Base-by-base conservation (phyloP, 2,888 invertebrate genomes). In the Emesis russula region DNA sequence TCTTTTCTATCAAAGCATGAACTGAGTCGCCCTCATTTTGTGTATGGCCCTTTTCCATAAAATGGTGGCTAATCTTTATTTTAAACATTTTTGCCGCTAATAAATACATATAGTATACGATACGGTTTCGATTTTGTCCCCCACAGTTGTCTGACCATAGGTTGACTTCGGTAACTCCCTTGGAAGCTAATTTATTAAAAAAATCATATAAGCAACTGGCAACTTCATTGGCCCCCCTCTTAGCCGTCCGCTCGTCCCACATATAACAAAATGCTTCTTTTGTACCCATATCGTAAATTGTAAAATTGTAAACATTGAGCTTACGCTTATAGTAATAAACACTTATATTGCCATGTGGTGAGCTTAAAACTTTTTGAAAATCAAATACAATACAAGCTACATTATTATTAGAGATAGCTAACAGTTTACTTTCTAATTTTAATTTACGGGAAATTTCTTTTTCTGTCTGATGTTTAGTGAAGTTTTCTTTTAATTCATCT, bases 331-430 rank as follows among this genome's bases (percentile, higher is more conserved):
- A 85, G 68, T 85, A 85, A 74, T 77, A 81, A 18, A 77, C 38
- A 74, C 85, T 81, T 66, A 73, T 78, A 53, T 85, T 77, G 63
- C 81, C 85, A 73, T 81, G 63, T 63, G 81, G 75, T 58, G 44
- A 70, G 48, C 44, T 85, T 44, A 81, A 81, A 66, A 82, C 82
- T 80, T 86, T 77, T 86, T 75, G 83, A 68, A 81, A 81, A 87
- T 83, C 81, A 18, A 76, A 87, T 44, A 86, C 83, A 76, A 76
- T 63, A 71, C 77, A 77, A 53, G 80, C 73, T 70, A 66, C 53
- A 44, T 48, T 77, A 25, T 81, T 63, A 38, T 36, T n/a, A 36
- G 11, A 25, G n/a, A 3, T 9, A 58, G 81, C 76, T 77, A 81
- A 79, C 25, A 76, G 25, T 81, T 81, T 71, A 81, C 15, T 41